Conservation (phyloP, 2,113 vertebrate species). For the Bambusicola thoracicus region DNA sequence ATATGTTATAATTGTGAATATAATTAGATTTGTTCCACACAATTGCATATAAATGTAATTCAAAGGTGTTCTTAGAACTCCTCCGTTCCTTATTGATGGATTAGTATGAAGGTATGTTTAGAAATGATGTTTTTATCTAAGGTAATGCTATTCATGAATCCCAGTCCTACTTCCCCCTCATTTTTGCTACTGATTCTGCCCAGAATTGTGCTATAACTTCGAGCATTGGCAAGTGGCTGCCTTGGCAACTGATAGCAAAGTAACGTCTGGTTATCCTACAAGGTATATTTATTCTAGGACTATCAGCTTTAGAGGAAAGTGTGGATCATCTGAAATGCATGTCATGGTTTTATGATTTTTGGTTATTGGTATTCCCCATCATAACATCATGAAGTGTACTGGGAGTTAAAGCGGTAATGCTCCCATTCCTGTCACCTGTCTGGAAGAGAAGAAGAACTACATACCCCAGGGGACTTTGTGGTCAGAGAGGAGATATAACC, state of each 20-base stretch:
- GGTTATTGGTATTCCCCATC: too few species aligned
- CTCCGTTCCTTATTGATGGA: conserved; percentile 29
- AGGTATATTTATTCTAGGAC: conserved; percentile 18
- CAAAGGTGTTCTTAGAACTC: conserved; percentile 36
- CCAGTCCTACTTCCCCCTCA: background rate
- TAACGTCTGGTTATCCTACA: conserved; percentile 56
- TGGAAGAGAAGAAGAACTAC: too few species aligned
- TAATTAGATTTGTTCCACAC: conserved; percentile 65
- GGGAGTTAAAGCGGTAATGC: too few species aligned
- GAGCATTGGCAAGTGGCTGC: conserved; percentile 53
- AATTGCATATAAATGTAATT: conserved; percentile 40
- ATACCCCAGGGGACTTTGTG: too few species aligned
- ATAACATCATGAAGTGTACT: too few species aligned
- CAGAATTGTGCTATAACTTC: conserved; percentile 37
- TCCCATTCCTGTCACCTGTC: too few species aligned
- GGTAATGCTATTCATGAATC: conserved; percentile 29
- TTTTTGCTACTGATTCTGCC: conserved; percentile 26
- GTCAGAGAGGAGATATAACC: too few species aligned
- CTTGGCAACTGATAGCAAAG: conserved; percentile 55
- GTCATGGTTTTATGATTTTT: too few species aligned
- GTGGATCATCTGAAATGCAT: conserved; percentile 50
- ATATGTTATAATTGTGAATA: conserved; percentile 63
- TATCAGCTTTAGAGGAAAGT: conserved; percentile 65
- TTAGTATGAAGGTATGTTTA: conserved; percentile 11
- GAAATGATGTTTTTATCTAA: conserved; percentile 26